Base-by-base conservation (phyloP, 2,888 invertebrate species). In the Entomobrya proxima region DNA sequence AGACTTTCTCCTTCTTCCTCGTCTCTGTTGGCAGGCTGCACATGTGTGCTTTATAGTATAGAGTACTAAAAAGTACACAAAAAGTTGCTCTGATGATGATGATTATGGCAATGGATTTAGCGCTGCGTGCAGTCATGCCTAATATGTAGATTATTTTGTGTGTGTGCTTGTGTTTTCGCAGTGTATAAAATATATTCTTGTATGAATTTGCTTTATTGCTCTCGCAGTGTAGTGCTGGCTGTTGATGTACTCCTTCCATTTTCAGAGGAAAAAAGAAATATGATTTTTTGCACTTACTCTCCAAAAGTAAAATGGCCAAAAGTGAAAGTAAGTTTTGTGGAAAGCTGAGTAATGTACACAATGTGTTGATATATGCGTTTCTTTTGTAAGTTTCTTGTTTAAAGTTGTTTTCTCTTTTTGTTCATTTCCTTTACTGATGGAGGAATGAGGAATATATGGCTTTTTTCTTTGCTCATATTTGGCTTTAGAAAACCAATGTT, bases 101-200 rank as follows among this genome's bases (percentile, higher is more conserved):
- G 58, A 55, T 27, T n/a, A n/a, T n/a, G n/a, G n/a, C n/a, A n/a
- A n/a, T n/a, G n/a, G n/a, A 18, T 24, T 74, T 32, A 55, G 18
- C 55, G 32, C 78, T 77, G 78, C 78, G 78, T 78, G 64, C 32
- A 37, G 30, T 27, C 55, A 27, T 37, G 58, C 58, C 44, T 61
- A 50, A 27, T 78, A 64, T 78, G 78, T 44, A 78, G 78, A 78
- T 78, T 78, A 58, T 55, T 6, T 61, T 61, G 30, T 27, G 21
- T 50, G 50, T 50, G 30, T 35, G n/a, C 27, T 18, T 27, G 13
- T 30, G 13, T n/a, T n/a, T n/a, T n/a, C 13, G 11, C 27, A 24
- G 27, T 55, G 6, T 1, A n/a, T 13, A n/a, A 40, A 37, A 44
- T 69, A 44, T 58, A 55, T 76, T 11, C 40, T 55, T 76, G 18